Conservation (phyloP, 2,797 vertebrate genomes). For the Periophthalmus magnuspinnatus region DNA sequence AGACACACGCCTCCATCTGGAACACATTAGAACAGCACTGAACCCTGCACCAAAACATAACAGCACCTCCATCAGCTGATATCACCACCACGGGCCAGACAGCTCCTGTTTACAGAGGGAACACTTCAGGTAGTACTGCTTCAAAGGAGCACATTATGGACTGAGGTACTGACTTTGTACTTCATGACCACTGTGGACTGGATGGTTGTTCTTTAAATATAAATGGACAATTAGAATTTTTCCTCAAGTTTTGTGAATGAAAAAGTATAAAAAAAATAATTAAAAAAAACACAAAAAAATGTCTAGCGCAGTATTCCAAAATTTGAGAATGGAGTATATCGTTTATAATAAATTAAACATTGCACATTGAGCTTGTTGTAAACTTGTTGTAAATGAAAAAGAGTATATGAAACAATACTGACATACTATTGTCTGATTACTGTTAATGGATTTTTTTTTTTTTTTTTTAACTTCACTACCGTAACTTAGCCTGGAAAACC, state of each 20-base stretch:
- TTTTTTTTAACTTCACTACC: no score
- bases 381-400: no score
- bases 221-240: neutral
- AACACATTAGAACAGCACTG: slow-evolving; percentile 80
- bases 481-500: no score
- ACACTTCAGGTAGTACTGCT: neutral
- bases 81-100: slow-evolving; percentile 18
- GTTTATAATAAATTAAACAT: no score
- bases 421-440: no score
- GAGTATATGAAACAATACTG: no score
- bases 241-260: neutral
- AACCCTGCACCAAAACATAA: slow-evolving; percentile 70
- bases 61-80: slow-evolving; percentile 79
- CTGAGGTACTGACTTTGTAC: neutral
- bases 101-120: slow-evolving; percentile 17
- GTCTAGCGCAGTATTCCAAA: no score
- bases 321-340: no score
- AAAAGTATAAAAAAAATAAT: neutral
- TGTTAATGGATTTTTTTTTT: no score
- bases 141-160: neutral
- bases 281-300: neutral
- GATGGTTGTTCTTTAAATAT: neutral
- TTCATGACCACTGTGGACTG: neutral
- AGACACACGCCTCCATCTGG: slow-evolving; percentile 90
- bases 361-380: no score